Base-by-base conservation (phyloP, 35 echinoderm and acorn worm genomes). In the Anneissia japonica region DNA sequence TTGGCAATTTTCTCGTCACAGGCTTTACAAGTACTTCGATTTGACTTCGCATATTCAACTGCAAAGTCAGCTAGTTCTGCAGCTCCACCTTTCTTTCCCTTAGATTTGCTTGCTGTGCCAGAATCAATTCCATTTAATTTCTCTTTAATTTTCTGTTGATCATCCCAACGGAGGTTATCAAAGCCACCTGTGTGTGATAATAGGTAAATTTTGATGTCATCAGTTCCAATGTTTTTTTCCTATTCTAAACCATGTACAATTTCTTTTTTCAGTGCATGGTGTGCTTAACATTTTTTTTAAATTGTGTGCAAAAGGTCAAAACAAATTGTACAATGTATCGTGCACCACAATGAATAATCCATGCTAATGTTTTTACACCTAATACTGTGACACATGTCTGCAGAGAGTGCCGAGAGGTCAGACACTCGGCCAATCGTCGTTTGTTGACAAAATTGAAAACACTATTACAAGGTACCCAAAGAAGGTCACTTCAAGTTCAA, bases 21-120 rank as follows among this genome's bases (percentile, higher is more conserved):
- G 16, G 32, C 81, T 36, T 84, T 88, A 82, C 96, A 99, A 19
- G 35, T 84, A 45, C 92, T 94, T 6, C 96, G 72, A 33, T 72
- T 90, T 31, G 96, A 99, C 73, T 90, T 99, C n/a, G 96, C 96
- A 89, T 99, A 99, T 74, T 89, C 96, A 26, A 93, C 92, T 37
- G 79, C 51, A 83, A 94, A 99, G 72, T 92, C 82, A 30, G 73
- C 78, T 46, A 92, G 31, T 35, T 78, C 81, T 35, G 87, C 79
- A 32, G 31, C 82, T 81, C 72, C 51, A 19, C 76, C 78, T 28
- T 86, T 89, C 19, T 38, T 73, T 21, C 79, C 80, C 26, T 64
- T 64, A 64, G 10, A 9, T 14, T 73, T 79, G 31, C 34, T 77
- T 31, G 88, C 37, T 23, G 36, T 30, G 29, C 41, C 46, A 30